A percentile compares a stretch with the other conserved stretches of the same genome.
Evolutionary conservation across 2,113 vertebrate genomes (phyloP).

Genomic region (Apistogramma diplotaenia): DNA sequence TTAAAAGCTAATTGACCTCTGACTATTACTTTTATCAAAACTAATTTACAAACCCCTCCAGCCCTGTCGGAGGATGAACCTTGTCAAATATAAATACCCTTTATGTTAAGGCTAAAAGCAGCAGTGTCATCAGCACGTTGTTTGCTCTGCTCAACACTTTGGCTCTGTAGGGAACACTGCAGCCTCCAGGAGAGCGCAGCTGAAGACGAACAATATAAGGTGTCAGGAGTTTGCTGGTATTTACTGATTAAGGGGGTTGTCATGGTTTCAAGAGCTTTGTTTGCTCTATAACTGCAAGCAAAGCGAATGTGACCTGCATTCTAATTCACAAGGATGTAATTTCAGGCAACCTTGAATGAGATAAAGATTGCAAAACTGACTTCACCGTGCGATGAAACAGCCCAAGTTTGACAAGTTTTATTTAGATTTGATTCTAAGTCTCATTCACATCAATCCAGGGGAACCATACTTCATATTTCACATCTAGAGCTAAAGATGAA

Average conservation of each 20-base stretch:
- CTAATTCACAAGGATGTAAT: neutral
- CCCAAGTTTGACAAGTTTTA: neutral
- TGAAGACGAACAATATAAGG: fast-evolving
- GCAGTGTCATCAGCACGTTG: neutral
- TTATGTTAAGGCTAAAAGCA: fast-evolving
- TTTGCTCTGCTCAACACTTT: too few relatives aligned
- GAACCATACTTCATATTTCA: neutral
- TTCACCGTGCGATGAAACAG: neutral
- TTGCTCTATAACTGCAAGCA: neutral
- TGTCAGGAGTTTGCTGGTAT: neutral
- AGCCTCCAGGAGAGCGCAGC: neutral
- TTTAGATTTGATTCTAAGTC: neutral
- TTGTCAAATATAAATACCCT: neutral
- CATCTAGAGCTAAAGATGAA: neutral
- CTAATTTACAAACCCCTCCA: neutral
- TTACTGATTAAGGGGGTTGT: neutral
- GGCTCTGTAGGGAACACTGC: neutral
- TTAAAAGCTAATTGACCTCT: neutral
- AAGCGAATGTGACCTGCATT: neutral
- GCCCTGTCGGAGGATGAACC: neutral
- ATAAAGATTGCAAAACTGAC: neutral
- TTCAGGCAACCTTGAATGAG: neutral
- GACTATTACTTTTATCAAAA: neutral
- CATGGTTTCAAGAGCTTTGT: neutral
- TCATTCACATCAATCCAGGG: fast-evolving